A percentile compares a stretch with the other conserved stretches of the same genome.
Conservation (phyloP, 2,113 vertebrate species). For the Myiozetetes cayanensis region DNA sequence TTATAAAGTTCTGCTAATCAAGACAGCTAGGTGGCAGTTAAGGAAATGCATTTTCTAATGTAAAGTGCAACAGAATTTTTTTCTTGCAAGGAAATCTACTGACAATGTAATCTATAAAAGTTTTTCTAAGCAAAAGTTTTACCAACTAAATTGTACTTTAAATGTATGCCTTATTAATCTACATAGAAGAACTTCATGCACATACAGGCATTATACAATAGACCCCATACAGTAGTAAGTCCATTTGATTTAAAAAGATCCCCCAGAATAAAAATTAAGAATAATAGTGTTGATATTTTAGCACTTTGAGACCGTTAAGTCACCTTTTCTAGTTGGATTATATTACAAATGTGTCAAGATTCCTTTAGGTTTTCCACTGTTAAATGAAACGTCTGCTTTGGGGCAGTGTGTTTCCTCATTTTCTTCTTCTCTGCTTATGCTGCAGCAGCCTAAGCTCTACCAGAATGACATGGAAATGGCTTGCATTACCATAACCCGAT, state of each 20-base stretch:
- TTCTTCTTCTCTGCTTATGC: background rate
- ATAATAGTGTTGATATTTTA: background rate
- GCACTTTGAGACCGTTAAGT: background rate
- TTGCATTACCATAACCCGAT: accelerated
- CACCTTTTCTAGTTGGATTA: background rate
- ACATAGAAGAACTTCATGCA: background rate
- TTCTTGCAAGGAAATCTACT: background rate
- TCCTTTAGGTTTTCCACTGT: background rate
- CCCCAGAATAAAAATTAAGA: background rate
- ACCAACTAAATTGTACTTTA: background rate
- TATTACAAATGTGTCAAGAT: background rate
- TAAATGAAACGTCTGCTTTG: background rate
- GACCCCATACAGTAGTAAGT: background rate
- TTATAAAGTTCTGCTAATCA: background rate
- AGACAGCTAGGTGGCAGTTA: background rate
- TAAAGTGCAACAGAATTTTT: background rate
- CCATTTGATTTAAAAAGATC: background rate
- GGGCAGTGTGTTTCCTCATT: background rate
- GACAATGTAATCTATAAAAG: background rate
- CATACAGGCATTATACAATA: background rate
- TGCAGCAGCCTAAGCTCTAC: background rate
- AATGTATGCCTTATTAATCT: background rate
- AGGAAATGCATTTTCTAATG: background rate
- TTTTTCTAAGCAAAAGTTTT: background rate
- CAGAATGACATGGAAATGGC: background rate